Base-by-base conservation (phyloP, 2,113 vertebrate genomes). In the Leptobrachium leishanense region DNA sequence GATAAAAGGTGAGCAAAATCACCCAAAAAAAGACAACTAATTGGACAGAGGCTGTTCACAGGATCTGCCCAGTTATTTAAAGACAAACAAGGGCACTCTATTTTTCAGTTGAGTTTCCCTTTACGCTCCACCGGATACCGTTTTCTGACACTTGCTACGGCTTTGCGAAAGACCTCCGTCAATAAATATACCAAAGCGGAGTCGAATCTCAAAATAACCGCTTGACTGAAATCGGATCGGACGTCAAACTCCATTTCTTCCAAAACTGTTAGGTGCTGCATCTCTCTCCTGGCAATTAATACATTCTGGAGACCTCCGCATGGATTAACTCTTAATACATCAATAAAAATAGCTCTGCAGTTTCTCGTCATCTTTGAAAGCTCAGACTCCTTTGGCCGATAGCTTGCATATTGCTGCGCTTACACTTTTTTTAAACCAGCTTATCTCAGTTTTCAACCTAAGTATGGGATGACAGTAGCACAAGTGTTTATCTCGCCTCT, bases 281-380 rank as follows among this genome's bases (percentile, higher is more conserved):
- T 3, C 11, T 11, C 50, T n/a, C 44, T 67, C 12, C 50, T 43
- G 7, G 44, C 54, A 53, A 67, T 40, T 46, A 39, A 67, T 65
- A 67, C 64, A 42, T 67, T 15, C 42, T 67, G 74, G 46, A 62
- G 53, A 8, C 43, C 13, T 10, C 6, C 50, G n/a, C 2, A 11
- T 67, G 66, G 44, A 67, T 66, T 66, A 54, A 10, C 40, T 44
- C 31, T 42, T 7, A 66, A 75, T 31, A 6, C 3, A 42, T 54
- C 55, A 15, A 55, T 54, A 76, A 44, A 76, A 76, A 76, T 67
- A 76, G 63, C 40, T 31, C 50, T 31, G 40, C 44, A 54, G 43
- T 75, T 15, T 54, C 74, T 2, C 9, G n/a, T 62, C n/a, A 1
- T 13, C 5, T 44, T 65, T 7, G 11, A 63, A 57, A 63, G 73